Evolutionary conservation across 2,888 invertebrate genomes (phyloP), one percentile per base, ranked within the genome.

Genomic region (Onchidella celtica): DNA sequence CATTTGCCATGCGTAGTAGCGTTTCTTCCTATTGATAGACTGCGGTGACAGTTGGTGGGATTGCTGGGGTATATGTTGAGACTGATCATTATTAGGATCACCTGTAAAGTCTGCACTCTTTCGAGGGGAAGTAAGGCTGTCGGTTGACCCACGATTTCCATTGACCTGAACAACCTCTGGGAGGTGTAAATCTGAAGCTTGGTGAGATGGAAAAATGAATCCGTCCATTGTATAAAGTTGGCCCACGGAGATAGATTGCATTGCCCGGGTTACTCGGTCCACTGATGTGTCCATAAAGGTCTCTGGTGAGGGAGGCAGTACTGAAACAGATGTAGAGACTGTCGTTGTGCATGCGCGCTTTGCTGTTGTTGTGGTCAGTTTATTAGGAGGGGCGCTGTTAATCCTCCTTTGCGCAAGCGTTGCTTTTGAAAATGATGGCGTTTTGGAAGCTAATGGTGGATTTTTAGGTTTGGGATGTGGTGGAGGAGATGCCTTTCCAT

Each of bases 1-100:
- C 86, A 85, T 84, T 69, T 86, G 83, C 86, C 86, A 86, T 11
- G 86, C 85, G 65, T 83, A 79, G 75, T 73, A 80, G 2, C 84
- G 82, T 61, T 70, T 79, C 70, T 77, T 83, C 59, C 80, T 40
- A n/a, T 21, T 73, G 21, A 61, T 17, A 27, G 55, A 36, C 11
- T 32, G 57, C 0, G 68, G 40, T 24, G 81, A 24, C 17, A 29
- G 1, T 34, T 61, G 68, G 11, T 40, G 40, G 3, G 2, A 6
- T 17, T 61, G 14, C 3, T 9, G 34, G 9, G 17, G 1, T 24
- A 24, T 2, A 34, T 73, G 36, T 24, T 21, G 57, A 17, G 36
- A 38, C 59, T n/a, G 21, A 3, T 73, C 73, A 24, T 24, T 14
- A n/a, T 32, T n/a, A 4, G 59, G n/a, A 17, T 3, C 3, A 4